Evolutionary conservation across 2,888 invertebrate genomes (phyloP), one percentile per base, ranked within the genome.

Genomic region (Trissoscelio sp.): DNA sequence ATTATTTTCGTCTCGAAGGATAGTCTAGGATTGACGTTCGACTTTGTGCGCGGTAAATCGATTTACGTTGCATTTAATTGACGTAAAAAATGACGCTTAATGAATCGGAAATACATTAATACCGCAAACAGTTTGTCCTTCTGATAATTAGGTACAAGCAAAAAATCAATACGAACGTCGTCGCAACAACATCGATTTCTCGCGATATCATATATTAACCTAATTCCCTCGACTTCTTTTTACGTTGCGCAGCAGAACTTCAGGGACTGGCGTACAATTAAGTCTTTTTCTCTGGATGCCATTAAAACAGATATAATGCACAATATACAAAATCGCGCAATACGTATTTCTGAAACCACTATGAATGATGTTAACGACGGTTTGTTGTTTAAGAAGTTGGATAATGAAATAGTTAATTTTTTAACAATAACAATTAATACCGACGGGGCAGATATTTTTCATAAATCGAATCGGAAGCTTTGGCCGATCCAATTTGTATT

Each of bases 161-260:
- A 73, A 66, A 79, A 69, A 64, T 67, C 62, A 42, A 74, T 67
- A n/a, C n/a, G n/a, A n/a, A n/a, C n/a, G n/a, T n/a, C n/a, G n/a
- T n/a, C n/a, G 34, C 31, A 11, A 48, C 51, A 9, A 18, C 42
- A 9, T n/a, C 1, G 48, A 79, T 67, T 73, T 37, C 60, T 6
- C 11, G 51, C 6, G 46, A 55, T 39, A 53, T 69, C 80, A 44
- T 74, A 60, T 67, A 60, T 80, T 80, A 74, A 60, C 64, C 80
- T 51, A 64, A 70, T 70, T 70, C 78, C 18, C 3, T 28, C 22
- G 57, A 20, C 46, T 55, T 42, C 12, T 69, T 74, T 70, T 55
- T 55, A 18, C 69, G 37, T 4, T 11, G 55, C 53, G 44, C n/a
- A n/a, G 60, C 46, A 57, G 48, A 67, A 70, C 70, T 70, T 78